Conservation (phyloP, 1,140 invertebrate species). For the Pogonus chalceus region DNA sequence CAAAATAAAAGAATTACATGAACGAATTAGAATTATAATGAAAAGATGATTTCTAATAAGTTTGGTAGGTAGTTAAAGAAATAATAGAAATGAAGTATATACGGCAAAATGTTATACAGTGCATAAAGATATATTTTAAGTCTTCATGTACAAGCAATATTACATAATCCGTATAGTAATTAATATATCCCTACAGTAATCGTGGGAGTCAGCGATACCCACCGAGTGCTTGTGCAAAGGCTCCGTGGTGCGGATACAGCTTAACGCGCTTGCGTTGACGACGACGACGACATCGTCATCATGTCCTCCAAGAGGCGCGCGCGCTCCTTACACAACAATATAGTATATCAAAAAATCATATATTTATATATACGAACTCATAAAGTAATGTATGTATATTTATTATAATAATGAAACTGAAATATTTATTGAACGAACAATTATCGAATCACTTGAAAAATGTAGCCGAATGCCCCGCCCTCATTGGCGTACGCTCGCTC, state of each 20-base stretch:
- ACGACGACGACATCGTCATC: conserved; percentile 24
- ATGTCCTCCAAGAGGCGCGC: too few relatives aligned
- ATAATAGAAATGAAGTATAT: too few relatives aligned
- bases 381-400: conserved; percentile 2
- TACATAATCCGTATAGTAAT: conserved; percentile 38
- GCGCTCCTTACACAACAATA: too few relatives aligned
- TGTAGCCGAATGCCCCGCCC: too few relatives aligned
- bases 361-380: conserved; percentile 15
- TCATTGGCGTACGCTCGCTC: too few relatives aligned
- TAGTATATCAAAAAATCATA: conserved; percentile 25
- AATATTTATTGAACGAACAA: too few relatives aligned
- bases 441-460: too few relatives aligned
- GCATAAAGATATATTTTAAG: conserved; percentile 42
- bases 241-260: conserved; percentile 9
- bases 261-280: conserved; percentile 17
- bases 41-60: too few relatives aligned
- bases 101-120: too few relatives aligned
- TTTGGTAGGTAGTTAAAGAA: too few relatives aligned
- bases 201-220: conserved; percentile 25
- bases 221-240: conserved; percentile 17
- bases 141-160: conserved; percentile 42
- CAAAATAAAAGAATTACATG: too few relatives aligned
- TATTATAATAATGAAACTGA: conserved; percentile 5
- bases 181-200: conserved; percentile 33
- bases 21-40: too few relatives aligned